Evolutionary conservation across 1,140 invertebrate genomes (phyloP).

Genomic region (Dryas iulia): DNA sequence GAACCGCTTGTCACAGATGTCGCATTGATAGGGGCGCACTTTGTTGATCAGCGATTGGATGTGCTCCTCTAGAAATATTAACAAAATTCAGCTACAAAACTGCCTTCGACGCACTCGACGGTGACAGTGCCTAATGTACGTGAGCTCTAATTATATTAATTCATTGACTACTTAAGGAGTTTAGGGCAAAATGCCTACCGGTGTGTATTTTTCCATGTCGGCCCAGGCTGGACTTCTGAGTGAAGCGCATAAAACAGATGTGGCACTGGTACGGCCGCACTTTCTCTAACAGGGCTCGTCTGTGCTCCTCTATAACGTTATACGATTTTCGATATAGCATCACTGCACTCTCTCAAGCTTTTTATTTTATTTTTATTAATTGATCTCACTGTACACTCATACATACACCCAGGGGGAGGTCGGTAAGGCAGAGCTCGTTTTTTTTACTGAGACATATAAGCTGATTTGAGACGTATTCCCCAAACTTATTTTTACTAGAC

Average conservation of each 20-base stretch:
- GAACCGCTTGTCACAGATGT: conserved; percentile 87
- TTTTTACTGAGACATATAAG: background rate
- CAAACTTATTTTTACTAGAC: background rate
- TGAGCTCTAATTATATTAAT: conserved; percentile 66
- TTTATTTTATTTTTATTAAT: conserved; percentile 51
- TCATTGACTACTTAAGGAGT: conserved; percentile 75
- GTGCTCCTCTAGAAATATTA: conserved; percentile 81
- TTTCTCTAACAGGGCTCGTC: conserved; percentile 82
- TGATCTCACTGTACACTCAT: conserved; percentile 48
- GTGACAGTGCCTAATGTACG: conserved; percentile 63
- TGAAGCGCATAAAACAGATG: conserved; percentile 83
- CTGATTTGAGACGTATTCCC: background rate
- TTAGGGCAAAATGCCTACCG: conserved; percentile 80
- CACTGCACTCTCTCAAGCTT: conserved; percentile 60
- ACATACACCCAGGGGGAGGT: conserved; percentile 72
- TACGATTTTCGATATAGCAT: conserved; percentile 77
- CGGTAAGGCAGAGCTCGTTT: conserved; percentile 36
- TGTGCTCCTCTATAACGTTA: conserved; percentile 81
- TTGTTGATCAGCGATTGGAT: conserved; percentile 83
- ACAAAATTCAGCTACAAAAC: conserved; percentile 75
- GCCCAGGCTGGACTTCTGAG: conserved; percentile 81
- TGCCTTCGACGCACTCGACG: conserved; percentile 44
- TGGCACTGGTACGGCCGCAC: conserved; percentile 83
- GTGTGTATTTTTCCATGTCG: conserved; percentile 81
- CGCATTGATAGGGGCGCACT: conserved; percentile 88